A percentile compares a stretch with the other conserved stretches of the same genome.
These are phyloP conservation scores for Amiota minor DNA, from an alignment of 2,888 invertebrate species.

Conservation along the genomic window DNA sequence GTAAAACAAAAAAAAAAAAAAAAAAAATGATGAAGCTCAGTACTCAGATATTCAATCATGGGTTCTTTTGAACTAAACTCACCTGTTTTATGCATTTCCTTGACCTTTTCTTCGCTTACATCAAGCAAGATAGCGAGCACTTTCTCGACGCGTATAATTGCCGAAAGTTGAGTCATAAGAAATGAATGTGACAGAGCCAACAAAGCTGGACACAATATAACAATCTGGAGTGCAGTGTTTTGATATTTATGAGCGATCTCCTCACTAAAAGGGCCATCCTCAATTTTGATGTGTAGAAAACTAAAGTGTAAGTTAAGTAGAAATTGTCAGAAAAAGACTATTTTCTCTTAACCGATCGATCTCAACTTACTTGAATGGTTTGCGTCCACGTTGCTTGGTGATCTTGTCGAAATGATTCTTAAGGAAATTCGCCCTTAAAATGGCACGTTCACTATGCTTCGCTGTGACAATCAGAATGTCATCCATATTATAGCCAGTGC, in stretches of 20 bases:
- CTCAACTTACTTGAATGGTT: slow-evolving; percentile 83
- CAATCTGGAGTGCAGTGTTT: slow-evolving; percentile 83
- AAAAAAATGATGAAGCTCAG: neutral
- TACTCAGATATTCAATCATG: neutral
- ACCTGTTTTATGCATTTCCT: slow-evolving; percentile 82
- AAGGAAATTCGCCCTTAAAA: slow-evolving; percentile 86
- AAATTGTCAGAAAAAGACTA: neutral
- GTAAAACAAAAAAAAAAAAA: neutral
- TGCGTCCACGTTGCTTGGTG: slow-evolving; percentile 85
- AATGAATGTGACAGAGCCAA: slow-evolving; percentile 75
- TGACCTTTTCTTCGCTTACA: slow-evolving; percentile 82
- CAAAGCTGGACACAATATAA: slow-evolving; percentile 85
- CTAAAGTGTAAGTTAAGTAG: slow-evolving; percentile 72
- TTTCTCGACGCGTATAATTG: slow-evolving; percentile 77
- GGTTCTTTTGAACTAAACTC: slow-evolving; percentile 43
- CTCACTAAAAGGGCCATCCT: slow-evolving; percentile 77
- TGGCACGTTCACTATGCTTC: slow-evolving; percentile 84
- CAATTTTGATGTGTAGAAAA: slow-evolving; percentile 83
- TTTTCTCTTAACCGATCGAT: neutral
- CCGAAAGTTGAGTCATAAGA: slow-evolving; percentile 69
- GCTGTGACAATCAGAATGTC: slow-evolving; percentile 88
- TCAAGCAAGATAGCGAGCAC: slow-evolving; percentile 87
- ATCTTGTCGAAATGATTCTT: slow-evolving; percentile 89
- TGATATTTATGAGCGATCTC: slow-evolving; percentile 75
- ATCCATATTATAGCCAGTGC: slow-evolving; percentile 78